Conservation (phyloP, 1,140 invertebrate species). For the Teleogryllus occipitalis region DNA sequence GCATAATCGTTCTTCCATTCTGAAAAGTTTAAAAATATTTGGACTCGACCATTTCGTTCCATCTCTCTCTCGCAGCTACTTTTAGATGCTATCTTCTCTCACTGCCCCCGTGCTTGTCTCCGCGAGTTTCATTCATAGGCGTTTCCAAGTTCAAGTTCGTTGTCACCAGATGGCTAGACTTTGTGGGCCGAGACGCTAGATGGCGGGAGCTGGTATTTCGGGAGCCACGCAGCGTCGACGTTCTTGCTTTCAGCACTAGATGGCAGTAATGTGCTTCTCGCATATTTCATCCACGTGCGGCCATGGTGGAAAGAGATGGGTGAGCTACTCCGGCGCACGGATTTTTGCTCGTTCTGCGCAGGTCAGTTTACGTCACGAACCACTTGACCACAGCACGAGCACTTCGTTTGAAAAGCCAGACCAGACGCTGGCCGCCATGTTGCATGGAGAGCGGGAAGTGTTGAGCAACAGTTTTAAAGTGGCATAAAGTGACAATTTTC, state of each 20-base stretch:
- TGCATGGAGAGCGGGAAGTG: too few relatives aligned
- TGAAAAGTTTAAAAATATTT: conserved; percentile 2
- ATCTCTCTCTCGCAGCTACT: background rate
- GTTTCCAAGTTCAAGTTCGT: background rate
- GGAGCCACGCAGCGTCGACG: background rate
- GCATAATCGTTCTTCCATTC: background rate
- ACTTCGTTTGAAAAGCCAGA: too few relatives aligned
- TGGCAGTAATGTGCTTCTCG: background rate
- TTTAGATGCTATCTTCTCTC: background rate
- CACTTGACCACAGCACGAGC: too few relatives aligned
- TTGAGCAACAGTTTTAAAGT: too few relatives aligned
- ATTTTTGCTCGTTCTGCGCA: too few relatives aligned
- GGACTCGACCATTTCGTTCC: background rate
- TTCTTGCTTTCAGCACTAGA: background rate
- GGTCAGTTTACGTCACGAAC: too few relatives aligned
- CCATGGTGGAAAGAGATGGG: background rate
- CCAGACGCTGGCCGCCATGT: too few relatives aligned
- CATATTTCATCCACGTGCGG: background rate
- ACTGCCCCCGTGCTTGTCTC: background rate
- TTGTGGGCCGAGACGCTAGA: background rate
- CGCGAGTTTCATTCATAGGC: background rate
- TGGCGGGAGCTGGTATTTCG: background rate
- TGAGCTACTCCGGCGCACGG: too few relatives aligned
- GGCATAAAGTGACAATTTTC: too few relatives aligned
- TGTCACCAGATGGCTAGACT: background rate